These are phyloP conservation scores for Rhincodon typus DNA, from an alignment of 2,797 vertebrate genomes.

Conservation along the genomic window DNA sequence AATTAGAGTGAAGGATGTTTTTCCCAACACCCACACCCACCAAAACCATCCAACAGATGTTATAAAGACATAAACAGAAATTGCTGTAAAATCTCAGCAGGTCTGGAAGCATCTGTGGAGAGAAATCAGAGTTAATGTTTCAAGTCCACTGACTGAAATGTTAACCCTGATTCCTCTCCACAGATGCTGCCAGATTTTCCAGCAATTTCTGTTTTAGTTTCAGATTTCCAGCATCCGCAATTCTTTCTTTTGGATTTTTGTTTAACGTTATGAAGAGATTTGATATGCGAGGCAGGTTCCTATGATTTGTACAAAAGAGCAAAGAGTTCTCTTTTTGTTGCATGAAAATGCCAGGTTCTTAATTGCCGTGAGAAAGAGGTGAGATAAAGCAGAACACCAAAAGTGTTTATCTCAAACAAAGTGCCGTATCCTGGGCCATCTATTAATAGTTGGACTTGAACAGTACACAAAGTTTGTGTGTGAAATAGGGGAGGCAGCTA, in stretches of 20 bases:
- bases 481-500: neutral
- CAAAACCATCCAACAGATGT: neutral
- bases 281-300: neutral
- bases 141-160: too few species aligned
- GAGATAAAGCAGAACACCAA: neutral
- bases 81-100: too few species aligned
- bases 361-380: constrained; percentile 15
- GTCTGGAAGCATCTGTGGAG: too few species aligned
- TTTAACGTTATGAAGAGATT: neutral
- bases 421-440: neutral
- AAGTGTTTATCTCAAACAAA: neutral
- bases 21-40: too few species aligned
- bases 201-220: too few species aligned
- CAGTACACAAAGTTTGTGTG: neutral
- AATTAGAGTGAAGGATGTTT: neutral
- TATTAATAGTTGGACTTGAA: neutral
- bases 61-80: neutral
- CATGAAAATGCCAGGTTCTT: neutral
- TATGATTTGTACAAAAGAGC: neutral
- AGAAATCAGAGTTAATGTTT: too few species aligned
- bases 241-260: too few species aligned
- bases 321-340: neutral
- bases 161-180: too few species aligned
- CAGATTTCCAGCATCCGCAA: too few species aligned
- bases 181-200: too few species aligned